Conservation (phyloP, 2,113 vertebrate genomes). For the Stigmatopora argus region DNA sequence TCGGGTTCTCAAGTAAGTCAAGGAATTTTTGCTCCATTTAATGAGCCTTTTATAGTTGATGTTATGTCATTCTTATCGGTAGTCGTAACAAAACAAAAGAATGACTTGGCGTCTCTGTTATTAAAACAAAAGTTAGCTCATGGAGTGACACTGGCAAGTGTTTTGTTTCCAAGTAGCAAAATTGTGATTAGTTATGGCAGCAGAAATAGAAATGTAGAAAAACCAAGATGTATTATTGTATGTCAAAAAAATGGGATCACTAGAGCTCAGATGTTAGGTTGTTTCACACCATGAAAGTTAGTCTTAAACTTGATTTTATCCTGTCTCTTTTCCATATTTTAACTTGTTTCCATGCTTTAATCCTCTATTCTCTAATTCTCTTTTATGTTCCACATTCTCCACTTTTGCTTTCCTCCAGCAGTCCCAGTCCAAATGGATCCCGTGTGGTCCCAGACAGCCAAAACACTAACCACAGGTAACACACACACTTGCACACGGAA, state of each 20-base stretch:
- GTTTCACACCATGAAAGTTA: neutral
- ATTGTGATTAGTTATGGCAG: neutral
- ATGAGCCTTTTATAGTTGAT: neutral
- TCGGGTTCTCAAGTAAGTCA: slow-evolving; percentile 89
- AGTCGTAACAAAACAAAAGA: neutral
- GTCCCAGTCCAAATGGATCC: slow-evolving; percentile 71
- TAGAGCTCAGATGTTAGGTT: no score
- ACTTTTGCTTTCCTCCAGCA: slow-evolving; percentile 44
- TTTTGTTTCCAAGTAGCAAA: neutral
- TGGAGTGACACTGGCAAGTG: neutral
- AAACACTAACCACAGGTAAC: slow-evolving; percentile 74
- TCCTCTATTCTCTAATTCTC: slow-evolving; percentile 19
- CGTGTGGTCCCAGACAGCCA: slow-evolving; percentile 68
- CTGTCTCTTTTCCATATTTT: slow-evolving; percentile 8
- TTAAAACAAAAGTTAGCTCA: neutral
- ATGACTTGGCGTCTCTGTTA: neutral
- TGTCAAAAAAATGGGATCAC: no score
- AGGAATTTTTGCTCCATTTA: neutral
- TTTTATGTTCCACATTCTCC: slow-evolving; percentile 15
- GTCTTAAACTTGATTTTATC: slow-evolving; percentile 2
- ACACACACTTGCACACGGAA: neutral
- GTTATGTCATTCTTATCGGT: neutral
- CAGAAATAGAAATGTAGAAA: neutral
- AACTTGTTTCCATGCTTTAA: slow-evolving; percentile 30
- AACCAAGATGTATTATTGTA: neutral